phyloP scores from a whole-genome alignment of 2,797 vertebrate genomes.

The Myripristis jacobus region DNA sequence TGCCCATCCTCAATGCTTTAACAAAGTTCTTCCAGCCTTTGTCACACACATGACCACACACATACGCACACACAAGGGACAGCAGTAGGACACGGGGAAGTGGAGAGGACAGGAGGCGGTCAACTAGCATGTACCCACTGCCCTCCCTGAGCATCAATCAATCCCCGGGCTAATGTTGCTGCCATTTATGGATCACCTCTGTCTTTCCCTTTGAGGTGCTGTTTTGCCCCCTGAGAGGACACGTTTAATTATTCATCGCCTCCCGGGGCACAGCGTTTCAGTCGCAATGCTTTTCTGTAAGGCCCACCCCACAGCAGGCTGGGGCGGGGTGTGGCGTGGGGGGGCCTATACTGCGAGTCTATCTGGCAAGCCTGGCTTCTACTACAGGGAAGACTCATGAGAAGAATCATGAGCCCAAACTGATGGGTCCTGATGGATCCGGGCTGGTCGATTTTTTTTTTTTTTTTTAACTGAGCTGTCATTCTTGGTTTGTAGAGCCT shows the following conservation, averaged over 20 bases:
- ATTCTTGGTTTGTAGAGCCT: too few relatives aligned
- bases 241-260: constrained; percentile 67
- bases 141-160: constrained; percentile 56
- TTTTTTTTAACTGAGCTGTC: too few relatives aligned
- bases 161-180: constrained; percentile 53
- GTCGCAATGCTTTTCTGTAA: constrained; percentile 28
- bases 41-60: constrained; percentile 14
- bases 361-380: constrained; percentile 6
- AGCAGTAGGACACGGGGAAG: constrained; percentile 12
- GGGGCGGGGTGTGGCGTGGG: too few relatives aligned
- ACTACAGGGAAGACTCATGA: neutral
- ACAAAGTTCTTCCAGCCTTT: constrained; percentile 2
- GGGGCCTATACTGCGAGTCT: neutral
- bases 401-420: too few relatives aligned
- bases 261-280: constrained; percentile 58
- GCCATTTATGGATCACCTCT: constrained; percentile 36
- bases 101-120: constrained; percentile 30
- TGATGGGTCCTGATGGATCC: too few relatives aligned
- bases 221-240: constrained; percentile 39
- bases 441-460: too few relatives aligned
- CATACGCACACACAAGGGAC: neutral
- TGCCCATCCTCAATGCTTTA: neutral
- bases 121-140: constrained; percentile 22
- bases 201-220: constrained; percentile 6
- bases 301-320: constrained; percentile 1